Conservation (phyloP, 2,113 vertebrate species). For the Melozone crissalis region DNA sequence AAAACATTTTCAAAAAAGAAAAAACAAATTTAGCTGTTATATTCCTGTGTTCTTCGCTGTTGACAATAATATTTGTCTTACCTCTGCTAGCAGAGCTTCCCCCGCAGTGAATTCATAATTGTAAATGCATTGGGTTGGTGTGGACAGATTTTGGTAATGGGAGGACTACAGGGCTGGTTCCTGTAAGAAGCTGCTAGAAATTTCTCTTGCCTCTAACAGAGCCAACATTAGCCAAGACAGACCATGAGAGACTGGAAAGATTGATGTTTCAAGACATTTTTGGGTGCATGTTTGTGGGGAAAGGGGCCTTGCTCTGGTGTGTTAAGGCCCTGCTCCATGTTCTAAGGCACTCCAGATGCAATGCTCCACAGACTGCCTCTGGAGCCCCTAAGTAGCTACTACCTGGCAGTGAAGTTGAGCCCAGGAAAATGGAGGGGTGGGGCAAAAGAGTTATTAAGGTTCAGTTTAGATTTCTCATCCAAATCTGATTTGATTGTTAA, state of each 20-base stretch:
- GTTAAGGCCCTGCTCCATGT: not conserved
- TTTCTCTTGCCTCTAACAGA: not conserved
- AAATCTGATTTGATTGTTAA: not conserved
- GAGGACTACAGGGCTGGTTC: not conserved
- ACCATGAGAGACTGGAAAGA: not conserved
- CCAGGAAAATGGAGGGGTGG: rapidly evolving
- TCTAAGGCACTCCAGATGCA: not conserved
- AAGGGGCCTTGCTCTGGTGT: not conserved
- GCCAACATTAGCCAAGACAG: not conserved
- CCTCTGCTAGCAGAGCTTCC: not conserved
- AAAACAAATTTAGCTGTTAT: not conserved
- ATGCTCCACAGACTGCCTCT: not conserved
- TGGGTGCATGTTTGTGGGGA: too few relatives aligned
- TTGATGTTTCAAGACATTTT: not conserved
- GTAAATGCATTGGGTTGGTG: not conserved
- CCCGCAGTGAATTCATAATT: not conserved
- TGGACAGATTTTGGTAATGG: not conserved
- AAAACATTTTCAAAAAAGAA: not conserved
- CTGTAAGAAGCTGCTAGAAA: not conserved
- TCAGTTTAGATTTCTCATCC: not conserved
- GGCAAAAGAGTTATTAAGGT: not conserved
- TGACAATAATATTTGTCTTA: conserved; percentile 4
- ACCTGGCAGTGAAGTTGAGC: not conserved
- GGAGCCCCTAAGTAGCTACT: not conserved
- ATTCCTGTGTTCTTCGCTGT: not conserved